Conservation (phyloP, 2,113 vertebrate species). For the Haemorhous mexicanus region DNA sequence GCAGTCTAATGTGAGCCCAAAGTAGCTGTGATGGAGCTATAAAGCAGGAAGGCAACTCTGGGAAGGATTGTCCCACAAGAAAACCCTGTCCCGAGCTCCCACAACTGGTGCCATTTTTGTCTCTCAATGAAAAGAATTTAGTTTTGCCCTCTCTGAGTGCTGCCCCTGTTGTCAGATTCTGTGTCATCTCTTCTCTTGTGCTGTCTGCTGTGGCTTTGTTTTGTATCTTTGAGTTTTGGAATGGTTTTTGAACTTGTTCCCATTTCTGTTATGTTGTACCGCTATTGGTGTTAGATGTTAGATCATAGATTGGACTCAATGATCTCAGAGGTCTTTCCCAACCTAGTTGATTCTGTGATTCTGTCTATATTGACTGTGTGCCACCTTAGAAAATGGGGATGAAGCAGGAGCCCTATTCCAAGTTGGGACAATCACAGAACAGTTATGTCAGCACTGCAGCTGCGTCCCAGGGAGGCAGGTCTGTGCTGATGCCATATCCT, state of each 20-base stretch:
- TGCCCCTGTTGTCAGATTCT: neutral
- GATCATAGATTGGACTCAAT: neutral
- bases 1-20: constrained; percentile 8
- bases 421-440: neutral
- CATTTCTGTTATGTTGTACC: neutral
- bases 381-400: neutral
- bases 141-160: neutral
- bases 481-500: neutral
- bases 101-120: neutral
- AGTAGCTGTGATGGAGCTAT: neutral
- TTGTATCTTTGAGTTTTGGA: neutral
- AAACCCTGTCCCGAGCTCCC: neutral
- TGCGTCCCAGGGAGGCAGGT: neutral
- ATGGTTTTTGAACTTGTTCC: neutral
- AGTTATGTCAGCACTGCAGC: neutral
- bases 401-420: neutral
- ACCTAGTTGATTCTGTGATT: neutral
- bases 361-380: neutral
- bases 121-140: neutral
- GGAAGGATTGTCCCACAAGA: constrained; percentile 26
- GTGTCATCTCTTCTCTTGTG: neutral
- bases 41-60: constrained; percentile 12
- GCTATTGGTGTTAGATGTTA: neutral
- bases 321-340: neutral
- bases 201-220: neutral